Conservation (phyloP, 2,888 invertebrate species). For the Myathropa florea region DNA sequence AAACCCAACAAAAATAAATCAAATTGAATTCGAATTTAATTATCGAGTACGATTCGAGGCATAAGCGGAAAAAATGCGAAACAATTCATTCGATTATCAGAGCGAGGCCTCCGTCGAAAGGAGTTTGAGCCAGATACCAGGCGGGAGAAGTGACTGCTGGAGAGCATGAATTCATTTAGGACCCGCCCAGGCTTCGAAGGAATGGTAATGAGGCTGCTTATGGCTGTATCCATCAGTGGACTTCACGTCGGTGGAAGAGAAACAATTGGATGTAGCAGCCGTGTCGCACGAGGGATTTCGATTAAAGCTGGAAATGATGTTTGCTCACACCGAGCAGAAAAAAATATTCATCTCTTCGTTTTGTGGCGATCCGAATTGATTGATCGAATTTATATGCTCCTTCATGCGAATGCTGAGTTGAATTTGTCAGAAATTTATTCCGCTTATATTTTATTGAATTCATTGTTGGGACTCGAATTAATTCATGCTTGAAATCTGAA, state of each 20-base stretch:
- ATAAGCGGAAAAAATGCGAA: not conserved
- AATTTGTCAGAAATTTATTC: not conserved
- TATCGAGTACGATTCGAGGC: not conserved
- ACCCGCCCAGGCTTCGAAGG: not conserved
- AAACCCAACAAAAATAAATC: not conserved
- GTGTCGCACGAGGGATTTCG: not conserved
- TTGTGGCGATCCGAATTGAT: not conserved
- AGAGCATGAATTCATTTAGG: not conserved
- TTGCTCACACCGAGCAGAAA: not conserved
- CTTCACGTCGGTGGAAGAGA: not conserved
- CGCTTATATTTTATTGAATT: not conserved
- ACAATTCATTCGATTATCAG: not conserved
- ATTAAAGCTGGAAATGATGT: not conserved
- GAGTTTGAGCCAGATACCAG: too few relatives aligned
- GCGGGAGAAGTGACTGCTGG: too few relatives aligned
- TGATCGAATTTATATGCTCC: not conserved
- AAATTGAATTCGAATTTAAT: not conserved
- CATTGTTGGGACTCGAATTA: too few relatives aligned
- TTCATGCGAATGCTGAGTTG: not conserved
- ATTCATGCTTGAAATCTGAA: not conserved
- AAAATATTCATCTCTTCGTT: not conserved
- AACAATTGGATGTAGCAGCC: not conserved
- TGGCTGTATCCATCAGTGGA: not conserved
- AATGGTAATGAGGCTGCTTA: not conserved
- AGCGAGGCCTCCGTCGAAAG: not conserved